These are phyloP conservation scores for Malurus splendens DNA, from an alignment of 2,797 vertebrate genomes.

Conservation along the genomic window DNA sequence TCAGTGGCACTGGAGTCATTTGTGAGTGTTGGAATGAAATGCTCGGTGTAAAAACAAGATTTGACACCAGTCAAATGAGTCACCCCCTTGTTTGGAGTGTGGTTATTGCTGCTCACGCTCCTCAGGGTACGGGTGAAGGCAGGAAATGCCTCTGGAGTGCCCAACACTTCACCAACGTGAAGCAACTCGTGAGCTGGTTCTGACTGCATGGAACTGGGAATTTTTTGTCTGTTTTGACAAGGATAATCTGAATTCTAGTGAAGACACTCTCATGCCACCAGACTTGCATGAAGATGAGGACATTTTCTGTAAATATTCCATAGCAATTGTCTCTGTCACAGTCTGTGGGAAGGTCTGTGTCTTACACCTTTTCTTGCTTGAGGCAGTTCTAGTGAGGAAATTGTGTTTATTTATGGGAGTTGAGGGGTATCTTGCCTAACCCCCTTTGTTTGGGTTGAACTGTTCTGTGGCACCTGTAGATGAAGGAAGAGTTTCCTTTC, in stretches of 20 bases:
- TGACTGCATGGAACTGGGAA: neutral
- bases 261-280: neutral
- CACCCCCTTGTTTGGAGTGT: neutral
- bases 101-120: neutral
- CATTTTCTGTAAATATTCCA: neutral
- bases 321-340: neutral
- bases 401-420: neutral
- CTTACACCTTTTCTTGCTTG: neutral
- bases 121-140: neutral
- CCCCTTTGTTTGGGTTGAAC: neutral
- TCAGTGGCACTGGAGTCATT: conserved; percentile 27
- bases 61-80: neutral
- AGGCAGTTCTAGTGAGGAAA: neutral
- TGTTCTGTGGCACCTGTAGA: neutral
- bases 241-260: neutral
- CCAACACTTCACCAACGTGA: fast-evolving
- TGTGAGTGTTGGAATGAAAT: conserved; percentile 44
- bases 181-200: neutral
- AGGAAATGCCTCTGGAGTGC: neutral
- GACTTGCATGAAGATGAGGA: neutral
- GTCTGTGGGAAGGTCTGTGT: neutral
- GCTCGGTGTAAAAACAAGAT: neutral
- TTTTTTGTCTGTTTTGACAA: neutral
- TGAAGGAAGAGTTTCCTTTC: neutral
- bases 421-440: neutral